Evolutionary conservation across 2,888 invertebrate genomes (phyloP).

Genomic region (Drosophila merina): DNA sequence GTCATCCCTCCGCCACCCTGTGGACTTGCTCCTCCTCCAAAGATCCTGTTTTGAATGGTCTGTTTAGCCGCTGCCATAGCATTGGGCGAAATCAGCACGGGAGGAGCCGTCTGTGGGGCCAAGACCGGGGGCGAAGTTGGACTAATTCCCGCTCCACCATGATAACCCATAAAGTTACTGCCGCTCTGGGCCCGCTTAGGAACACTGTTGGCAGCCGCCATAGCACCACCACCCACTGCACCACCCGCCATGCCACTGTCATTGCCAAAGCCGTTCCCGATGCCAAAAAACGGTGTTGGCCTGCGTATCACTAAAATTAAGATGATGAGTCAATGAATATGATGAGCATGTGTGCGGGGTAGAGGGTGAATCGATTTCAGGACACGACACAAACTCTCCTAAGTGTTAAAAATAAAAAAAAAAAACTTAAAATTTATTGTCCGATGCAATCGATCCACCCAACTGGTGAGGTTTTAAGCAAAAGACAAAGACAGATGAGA

Average conservation of each 20-base stretch:
- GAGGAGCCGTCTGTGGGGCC: conserved; percentile 47
- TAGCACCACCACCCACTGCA: conserved; percentile 12
- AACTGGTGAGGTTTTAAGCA: conserved; percentile 12
- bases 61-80: conserved; percentile 82
- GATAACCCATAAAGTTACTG: conserved; percentile 45
- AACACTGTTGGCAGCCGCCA: conserved; percentile 3
- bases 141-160: conserved; percentile 12
- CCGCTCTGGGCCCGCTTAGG: conserved; percentile 47
- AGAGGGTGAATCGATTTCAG: conserved; percentile 13
- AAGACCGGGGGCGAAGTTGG: conserved; percentile 53
- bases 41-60: conserved; percentile 77
- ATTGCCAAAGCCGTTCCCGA: conserved; percentile 57
- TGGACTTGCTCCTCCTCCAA: conserved; percentile 38
- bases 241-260: conserved; percentile 41
- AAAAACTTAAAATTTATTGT: too few species aligned
- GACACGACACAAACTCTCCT: neutral
- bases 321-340: conserved; percentile 82
- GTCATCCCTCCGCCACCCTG: conserved; percentile 1
- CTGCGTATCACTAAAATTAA: conserved; percentile 85
- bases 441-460: conserved; percentile 4
- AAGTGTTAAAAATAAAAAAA: too few species aligned
- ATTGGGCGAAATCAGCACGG: conserved; percentile 61
- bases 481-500: conserved; percentile 17
- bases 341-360: conserved; percentile 55
- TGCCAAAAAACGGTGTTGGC: conserved; percentile 84